Base-by-base conservation (phyloP, 2,113 vertebrate species). In the Paedocypris sp. region DNA sequence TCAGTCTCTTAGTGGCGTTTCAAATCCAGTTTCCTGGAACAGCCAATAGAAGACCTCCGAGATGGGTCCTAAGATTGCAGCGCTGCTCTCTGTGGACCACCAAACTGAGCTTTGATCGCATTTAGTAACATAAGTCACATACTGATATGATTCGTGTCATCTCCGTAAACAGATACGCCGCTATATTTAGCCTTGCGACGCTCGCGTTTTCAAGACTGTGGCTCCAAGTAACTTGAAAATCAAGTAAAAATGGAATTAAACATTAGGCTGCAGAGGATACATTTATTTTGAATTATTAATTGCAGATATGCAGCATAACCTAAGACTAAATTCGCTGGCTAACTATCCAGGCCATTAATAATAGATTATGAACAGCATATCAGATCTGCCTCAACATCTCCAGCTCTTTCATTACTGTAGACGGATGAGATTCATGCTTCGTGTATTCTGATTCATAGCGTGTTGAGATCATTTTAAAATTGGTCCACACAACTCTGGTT, bases 1-100 rank as follows among this genome's bases (percentile, higher is more conserved):
- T 20, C 43, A 33, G 54, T 29, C 65, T 23, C 19, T 38, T 63
- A 70, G 49, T 2, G 15, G 19, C 13, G 15, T 23, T 52, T 56
- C 39, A 79, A 80, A 82, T 80, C 74, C 69, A 80, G 76, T 78
- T 78, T 69, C 68, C 65, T 31, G 66, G 51, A 72, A 78, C 76
- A 56, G 70, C 63, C 79, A 72, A 74, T 64, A 57, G 53, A 54
- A 74, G 57, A 67, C 60, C 68, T 64, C 75, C 60, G 53, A 73
- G 71, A 68, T 67, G 11, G 47, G 46, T 15, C 41, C 15, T 52
- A 43, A 70, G 38, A 58, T 45, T 43, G 35, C 3, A 11, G 5
- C 1, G 3, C 19, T 28, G 15, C 13, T 25, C n/a, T 7, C 23
- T 42, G 36, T 25, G 45, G 38, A 31, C 39, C 43, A 25, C 18